These are phyloP conservation scores for Amblyteles armatorius DNA, from an alignment of 2,888 invertebrate genomes.

Conservation along the genomic window DNA sequence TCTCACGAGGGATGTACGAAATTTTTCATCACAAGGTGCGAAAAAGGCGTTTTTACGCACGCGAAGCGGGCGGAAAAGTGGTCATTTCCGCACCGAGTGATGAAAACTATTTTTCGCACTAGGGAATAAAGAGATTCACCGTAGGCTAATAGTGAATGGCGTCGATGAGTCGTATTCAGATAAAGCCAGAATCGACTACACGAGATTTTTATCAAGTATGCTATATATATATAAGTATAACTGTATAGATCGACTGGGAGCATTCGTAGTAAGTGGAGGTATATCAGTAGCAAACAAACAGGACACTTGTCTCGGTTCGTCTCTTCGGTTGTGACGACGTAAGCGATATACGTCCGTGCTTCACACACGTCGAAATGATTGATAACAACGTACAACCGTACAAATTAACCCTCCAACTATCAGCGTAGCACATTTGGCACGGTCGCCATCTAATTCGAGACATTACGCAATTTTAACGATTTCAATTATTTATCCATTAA, in stretches of 20 bases:
- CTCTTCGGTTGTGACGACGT: slow-evolving; percentile 14
- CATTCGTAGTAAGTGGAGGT: neutral
- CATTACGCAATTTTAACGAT: no score
- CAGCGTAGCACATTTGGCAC: no score
- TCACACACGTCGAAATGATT: slow-evolving; percentile 33
- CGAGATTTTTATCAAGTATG: slow-evolving; percentile 56
- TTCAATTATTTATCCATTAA: neutral
- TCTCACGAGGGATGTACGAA: no score
- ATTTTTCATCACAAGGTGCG: no score
- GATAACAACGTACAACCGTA: slow-evolving; percentile 24
- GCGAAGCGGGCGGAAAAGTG: no score
- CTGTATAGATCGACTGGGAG: slow-evolving; percentile 10
- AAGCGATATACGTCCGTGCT: slow-evolving; percentile 4
- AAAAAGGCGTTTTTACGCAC: no score
- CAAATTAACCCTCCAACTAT: neutral
- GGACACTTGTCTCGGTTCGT: slow-evolving; percentile 17
- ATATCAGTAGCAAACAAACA: slow-evolving; percentile 45
- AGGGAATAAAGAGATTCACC: slow-evolving; percentile 36
- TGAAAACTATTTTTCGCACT: neutral
- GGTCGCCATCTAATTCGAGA: neutral
- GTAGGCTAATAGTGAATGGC: slow-evolving; percentile 52
- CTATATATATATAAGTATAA: slow-evolving; percentile 15
- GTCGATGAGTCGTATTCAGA: slow-evolving; percentile 61
- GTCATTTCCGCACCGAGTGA: no score
- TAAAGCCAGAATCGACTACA: slow-evolving; percentile 60